These are phyloP conservation scores for rabbit (Oryctolagus cuniculus) DNA, from an alignment of 2,113 vertebrate species.

Conservation along the genomic window mOryCun1.1 NC_091451.1:14771501-14772000, in stretches of 20 bases:
- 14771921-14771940: slow-evolving; percentile 1
- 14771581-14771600: neutral
- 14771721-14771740: neutral
- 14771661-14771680: fast-evolving
- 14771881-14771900: fast-evolving
- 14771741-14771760: neutral
- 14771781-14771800: neutral
- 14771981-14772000: neutral
- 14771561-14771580: neutral
- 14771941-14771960: neutral
- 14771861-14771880: neutral
- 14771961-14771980: neutral
- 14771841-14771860: neutral
- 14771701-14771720: neutral
- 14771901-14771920: neutral
- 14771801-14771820: neutral
- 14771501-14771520: neutral
- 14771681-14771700: neutral
- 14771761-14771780: neutral
- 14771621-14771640: neutral
- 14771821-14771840: neutral
- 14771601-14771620: neutral
- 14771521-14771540: neutral
- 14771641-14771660: too few relatives aligned
- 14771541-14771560: neutral